Evolutionary conservation across 2,113 vertebrate species (phyloP), one percentile per base, ranked within the genome.

Genomic region (Cryptomyrus ogoouensis): DNA sequence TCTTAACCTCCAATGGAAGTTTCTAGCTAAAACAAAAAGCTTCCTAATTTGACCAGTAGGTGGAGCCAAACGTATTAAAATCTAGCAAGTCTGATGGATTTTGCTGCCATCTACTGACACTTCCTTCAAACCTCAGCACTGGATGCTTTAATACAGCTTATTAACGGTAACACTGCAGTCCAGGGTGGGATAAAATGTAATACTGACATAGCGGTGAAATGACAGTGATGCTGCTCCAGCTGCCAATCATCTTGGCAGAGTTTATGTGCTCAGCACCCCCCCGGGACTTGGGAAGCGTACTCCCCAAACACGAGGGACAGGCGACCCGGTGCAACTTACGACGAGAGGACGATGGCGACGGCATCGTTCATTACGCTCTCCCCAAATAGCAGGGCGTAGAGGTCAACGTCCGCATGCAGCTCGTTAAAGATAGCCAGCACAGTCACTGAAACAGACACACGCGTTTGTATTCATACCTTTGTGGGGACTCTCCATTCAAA

Each of bases 361-460:
- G 98, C 98, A 1, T 99, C 98, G 62, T 99, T 99, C 92, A 99
- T 95, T 9, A 99, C 98, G 0, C 98, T 99, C 92, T 99, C 98
- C 89, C 98, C 98, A 92, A 99, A 99, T 91, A 99, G 96, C 94
- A 99, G 97, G 24, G 98, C 98, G 19, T 99, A 99, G n/a, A 99
- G 96, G 92, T 99, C 98, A 0, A 98, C 98, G 12, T 99, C 98
- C 44, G 97, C 98, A 12, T 98, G 97, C 89, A 99, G 95, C 91
- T 99, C 98, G 49, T 98, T 98, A 93, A 99, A 99, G 95, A 99
- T 99, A 77, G 98, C 98, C 94, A 99, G 93, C 89, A 99, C 98
- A 0, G 98, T 99, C 91, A 99, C 98, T 99, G 46, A 42, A 92
- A 88, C 9, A 86, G 3, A 90, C 35, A 89, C n/a, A 66, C 0